A percentile compares a stretch with the other conserved stretches of the same genome.
phyloP scores from a whole-genome alignment of 2,888 invertebrate species.

The Drosophila mimica region DNA sequence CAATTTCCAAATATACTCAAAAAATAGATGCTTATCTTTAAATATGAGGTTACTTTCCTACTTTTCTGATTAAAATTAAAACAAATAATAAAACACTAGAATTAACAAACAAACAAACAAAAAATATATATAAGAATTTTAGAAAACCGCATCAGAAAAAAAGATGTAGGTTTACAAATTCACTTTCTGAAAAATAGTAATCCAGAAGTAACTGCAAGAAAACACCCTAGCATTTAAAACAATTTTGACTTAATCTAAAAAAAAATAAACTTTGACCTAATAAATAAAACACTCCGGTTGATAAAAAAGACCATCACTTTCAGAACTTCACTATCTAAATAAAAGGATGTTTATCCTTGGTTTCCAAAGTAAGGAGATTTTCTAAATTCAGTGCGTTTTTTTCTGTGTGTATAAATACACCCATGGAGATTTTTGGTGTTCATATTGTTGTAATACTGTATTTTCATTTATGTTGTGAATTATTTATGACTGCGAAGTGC shows the following conservation, averaged over 20 bases:
- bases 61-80: neutral
- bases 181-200: too few relatives aligned
- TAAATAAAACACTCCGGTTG: neutral
- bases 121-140: too few relatives aligned
- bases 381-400: neutral
- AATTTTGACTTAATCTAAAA: neutral
- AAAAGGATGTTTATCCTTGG: neutral
- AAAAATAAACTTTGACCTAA: too few relatives aligned
- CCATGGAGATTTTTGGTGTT: neutral
- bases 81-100: too few relatives aligned
- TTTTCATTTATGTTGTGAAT: slow-evolving; percentile 5
- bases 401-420: neutral
- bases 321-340: neutral
- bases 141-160: too few relatives aligned
- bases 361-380: neutral
- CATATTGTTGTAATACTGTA: neutral
- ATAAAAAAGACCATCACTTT: neutral
- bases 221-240: neutral
- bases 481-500: slow-evolving; percentile 39
- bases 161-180: neutral
- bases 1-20: neutral
- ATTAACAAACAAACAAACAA: too few relatives aligned
- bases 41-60: neutral
- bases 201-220: neutral
- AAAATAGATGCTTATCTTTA: neutral